Conservation (phyloP, 2,888 invertebrate species). For the Melangyna quadrimaculata region DNA sequence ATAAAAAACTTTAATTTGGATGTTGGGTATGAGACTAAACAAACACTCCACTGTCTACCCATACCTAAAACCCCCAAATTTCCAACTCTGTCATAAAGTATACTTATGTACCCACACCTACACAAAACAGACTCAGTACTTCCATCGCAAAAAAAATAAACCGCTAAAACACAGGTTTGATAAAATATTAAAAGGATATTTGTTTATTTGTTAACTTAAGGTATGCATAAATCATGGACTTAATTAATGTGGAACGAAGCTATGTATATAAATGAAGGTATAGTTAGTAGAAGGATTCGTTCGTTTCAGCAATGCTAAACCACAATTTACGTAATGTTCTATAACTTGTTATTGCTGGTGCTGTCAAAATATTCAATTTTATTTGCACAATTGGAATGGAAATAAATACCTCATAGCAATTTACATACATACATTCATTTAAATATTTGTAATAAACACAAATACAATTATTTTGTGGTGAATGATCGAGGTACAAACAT, state of each 20-base stretch:
- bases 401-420: neutral
- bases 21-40: neutral
- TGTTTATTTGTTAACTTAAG: slow-evolving; percentile 22
- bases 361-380: slow-evolving; percentile 15
- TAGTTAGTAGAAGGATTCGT: neutral
- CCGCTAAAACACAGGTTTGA: slow-evolving; percentile 11
- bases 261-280: neutral
- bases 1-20: neutral
- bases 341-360: neutral
- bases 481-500: slow-evolving; percentile 30
- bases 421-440: no score
- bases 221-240: slow-evolving; percentile 38
- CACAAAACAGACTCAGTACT: neutral
- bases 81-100: neutral
- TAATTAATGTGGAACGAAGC: slow-evolving; percentile 24
- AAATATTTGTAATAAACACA: slow-evolving; percentile 23
- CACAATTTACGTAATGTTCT: neutral
- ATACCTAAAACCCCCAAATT: no score
- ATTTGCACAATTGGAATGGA: slow-evolving; percentile 22
- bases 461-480: slow-evolving; percentile 32
- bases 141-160: neutral
- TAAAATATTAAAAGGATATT: slow-evolving; percentile 41
- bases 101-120: neutral
- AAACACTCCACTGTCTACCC: neutral
- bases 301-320: neutral